A percentile compares a stretch with the other conserved stretches of the same genome.
phyloP scores from a whole-genome alignment of 2,888 invertebrate species.

The Cephus sareptanus region DNA sequence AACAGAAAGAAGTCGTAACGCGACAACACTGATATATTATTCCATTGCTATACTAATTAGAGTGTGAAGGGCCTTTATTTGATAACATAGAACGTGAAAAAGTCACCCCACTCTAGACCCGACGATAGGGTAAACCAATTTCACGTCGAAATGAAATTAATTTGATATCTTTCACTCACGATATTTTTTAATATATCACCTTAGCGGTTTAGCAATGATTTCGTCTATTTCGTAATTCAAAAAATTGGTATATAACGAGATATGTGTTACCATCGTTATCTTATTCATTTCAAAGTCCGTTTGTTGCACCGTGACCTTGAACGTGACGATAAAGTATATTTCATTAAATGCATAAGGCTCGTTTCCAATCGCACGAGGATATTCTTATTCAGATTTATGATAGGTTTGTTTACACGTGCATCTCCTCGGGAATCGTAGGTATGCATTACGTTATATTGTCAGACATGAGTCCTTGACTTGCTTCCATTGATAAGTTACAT shows the following conservation, averaged over 20 bases:
- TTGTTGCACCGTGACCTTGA: background rate
- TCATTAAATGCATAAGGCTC: background rate
- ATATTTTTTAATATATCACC: background rate
- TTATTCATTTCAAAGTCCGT: background rate
- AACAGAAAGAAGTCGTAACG: background rate
- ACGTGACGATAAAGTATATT: too few relatives aligned
- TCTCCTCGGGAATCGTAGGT: background rate
- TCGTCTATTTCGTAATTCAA: background rate
- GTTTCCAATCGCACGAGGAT: background rate
- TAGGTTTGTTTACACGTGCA: background rate
- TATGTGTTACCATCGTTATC: background rate
- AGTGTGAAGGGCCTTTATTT: background rate
- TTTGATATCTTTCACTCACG: background rate
- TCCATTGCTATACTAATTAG: background rate
- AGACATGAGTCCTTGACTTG: background rate
- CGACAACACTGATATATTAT: background rate
- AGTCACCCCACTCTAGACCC: background rate
- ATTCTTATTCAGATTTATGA: background rate
- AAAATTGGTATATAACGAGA: background rate
- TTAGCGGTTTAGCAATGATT: background rate
- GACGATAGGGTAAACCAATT: too few relatives aligned
- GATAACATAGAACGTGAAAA: background rate
- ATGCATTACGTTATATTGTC: background rate
- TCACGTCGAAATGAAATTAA: background rate
- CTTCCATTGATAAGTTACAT: background rate